phyloP scores from a whole-genome alignment of 2,113 vertebrate species.

The Setophaga petechia region DNA sequence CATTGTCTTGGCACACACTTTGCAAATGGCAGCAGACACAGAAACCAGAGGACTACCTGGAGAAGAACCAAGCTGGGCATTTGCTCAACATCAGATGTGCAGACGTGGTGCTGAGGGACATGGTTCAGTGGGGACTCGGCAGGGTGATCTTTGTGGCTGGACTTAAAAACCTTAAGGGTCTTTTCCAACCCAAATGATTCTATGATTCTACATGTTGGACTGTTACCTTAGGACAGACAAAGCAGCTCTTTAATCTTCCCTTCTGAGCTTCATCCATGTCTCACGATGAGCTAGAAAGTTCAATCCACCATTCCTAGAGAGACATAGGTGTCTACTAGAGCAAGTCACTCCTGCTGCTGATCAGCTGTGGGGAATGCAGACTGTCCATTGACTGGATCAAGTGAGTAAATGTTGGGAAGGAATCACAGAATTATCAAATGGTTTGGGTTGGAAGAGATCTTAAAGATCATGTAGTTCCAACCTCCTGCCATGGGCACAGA shows the following conservation, averaged over 20 bases:
- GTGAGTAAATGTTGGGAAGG: not conserved
- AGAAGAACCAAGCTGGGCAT: not conserved
- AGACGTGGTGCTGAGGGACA: rapidly evolving
- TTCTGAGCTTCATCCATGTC: not conserved
- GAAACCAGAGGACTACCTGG: not conserved
- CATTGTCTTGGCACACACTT: not conserved
- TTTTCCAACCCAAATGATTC: not conserved
- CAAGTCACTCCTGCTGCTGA: not conserved
- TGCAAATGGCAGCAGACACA: not conserved
- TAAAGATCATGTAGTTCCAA: not conserved
- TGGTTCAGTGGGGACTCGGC: not conserved
- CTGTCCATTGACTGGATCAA: not conserved
- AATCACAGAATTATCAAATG: not conserved
- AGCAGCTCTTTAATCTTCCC: not conserved
- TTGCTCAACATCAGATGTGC: not conserved
- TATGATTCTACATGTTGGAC: not conserved
- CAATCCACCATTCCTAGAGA: not conserved
- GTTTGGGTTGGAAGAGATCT: not conserved
- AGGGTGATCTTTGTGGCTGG: not conserved
- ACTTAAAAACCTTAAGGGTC: not conserved
- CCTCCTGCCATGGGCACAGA: not conserved
- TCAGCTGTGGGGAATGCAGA: not conserved
- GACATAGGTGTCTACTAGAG: not conserved
- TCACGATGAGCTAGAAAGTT: not conserved
- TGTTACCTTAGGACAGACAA: not conserved